Base-by-base conservation (phyloP, 2,113 vertebrate species). In the Saiga tatarica region DNA sequence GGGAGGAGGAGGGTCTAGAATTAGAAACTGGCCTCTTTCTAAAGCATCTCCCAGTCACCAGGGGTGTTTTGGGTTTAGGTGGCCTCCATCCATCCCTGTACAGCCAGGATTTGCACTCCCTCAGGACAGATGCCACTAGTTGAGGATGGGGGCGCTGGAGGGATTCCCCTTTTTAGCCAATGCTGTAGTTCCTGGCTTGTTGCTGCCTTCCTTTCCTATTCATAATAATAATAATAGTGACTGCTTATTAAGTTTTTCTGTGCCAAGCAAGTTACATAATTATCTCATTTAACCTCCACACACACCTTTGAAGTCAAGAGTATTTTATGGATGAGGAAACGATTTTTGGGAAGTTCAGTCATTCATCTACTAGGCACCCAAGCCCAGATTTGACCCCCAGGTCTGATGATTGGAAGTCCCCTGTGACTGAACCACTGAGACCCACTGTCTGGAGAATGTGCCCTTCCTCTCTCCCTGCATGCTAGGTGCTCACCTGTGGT, bases 311-410 rank as follows among this genome's bases (percentile, higher is more conserved):
- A 94, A 52, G 50, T 89, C 64, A 91, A 91, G 53, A 55, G 47
- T 45, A 12, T 84, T 42, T 94, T 76, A 76, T 64, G 52, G 36
- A 64, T 79, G 79, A 71, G 33, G 55, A 97, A 85, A 64, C 55
- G 87, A 62, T n/a, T 88, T 71, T 42, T 5, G 9, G 79, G 36
- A 93, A 92, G 33, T 59, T 74, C 52, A 81, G 26, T 42, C 47
- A 85, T 45, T 50, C 7, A 7, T 60, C 14, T 74, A 17, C n/a
- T n/a, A 79, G 57, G 81, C n/a, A 47, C 53, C 47, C 59, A 90
- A 86, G 92, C 39, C 39, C 25, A 6, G 57, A 55, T 79, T 10
- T 76, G 76, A 84, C 9, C n/a, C 60, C 55, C 7, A 55, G 23
- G n/a, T 62, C 28, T 47, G 50, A 67, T 36, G 45, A 50, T 64